A percentile compares a stretch with the other conserved stretches of the same genome.
Evolutionary conservation across 2,888 invertebrate genomes (phyloP).

Genomic region (Ceramica pisi): DNA sequence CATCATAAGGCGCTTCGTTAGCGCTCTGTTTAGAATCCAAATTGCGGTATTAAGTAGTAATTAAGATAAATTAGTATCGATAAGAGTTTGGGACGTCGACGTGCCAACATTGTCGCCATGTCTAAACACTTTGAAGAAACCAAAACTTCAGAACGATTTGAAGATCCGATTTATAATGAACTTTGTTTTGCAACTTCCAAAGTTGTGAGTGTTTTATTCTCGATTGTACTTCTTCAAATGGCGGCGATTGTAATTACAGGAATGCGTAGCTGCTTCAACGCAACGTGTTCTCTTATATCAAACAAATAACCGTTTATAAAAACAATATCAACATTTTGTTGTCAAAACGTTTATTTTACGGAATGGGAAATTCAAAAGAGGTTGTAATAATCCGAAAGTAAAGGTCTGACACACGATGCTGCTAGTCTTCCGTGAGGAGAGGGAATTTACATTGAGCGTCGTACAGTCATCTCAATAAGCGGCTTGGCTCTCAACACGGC

Average conservation of each 20-base stretch:
- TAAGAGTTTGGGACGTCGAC: constrained; percentile 82
- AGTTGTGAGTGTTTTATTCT: constrained; percentile 37
- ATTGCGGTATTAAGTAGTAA: constrained; percentile 85
- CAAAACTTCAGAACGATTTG: constrained; percentile 44
- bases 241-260: background rate
- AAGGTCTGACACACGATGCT: constrained; percentile 62
- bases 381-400: constrained; percentile 51
- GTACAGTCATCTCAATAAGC: constrained; percentile 85
- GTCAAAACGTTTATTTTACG: constrained; percentile 4
- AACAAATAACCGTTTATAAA: constrained; percentile 2
- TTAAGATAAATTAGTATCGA: constrained; percentile 89
- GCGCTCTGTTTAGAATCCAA: constrained; percentile 83
- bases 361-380: constrained; percentile 45
- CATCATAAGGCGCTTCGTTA: constrained; percentile 85
- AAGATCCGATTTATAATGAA: constrained; percentile 54
- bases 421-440: constrained; percentile 61
- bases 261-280: constrained; percentile 13
- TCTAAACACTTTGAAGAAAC: constrained; percentile 68
- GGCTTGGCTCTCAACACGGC: constrained; percentile 83
- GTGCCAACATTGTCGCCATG: constrained; percentile 80
- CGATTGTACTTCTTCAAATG: constrained; percentile 26
- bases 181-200: constrained; percentile 42
- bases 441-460: constrained; percentile 80
- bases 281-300: background rate
- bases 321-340: constrained; percentile 23